Conservation (phyloP, 1,140 invertebrate genomes). For the Ooceraea biroi region DNA sequence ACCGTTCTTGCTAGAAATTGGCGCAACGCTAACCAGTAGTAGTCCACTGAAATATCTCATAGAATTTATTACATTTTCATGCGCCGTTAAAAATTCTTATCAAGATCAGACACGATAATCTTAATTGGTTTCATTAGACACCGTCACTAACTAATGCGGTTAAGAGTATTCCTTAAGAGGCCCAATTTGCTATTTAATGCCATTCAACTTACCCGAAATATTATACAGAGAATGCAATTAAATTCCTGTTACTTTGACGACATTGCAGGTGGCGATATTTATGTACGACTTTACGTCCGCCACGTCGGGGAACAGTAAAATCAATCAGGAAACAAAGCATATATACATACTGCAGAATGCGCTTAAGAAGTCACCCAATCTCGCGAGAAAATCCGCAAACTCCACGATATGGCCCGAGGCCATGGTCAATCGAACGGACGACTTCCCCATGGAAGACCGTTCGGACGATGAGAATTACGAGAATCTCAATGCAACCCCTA, state of each 20-base stretch:
- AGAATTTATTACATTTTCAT: background rate
- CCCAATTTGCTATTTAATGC: background rate
- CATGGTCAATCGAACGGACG: slow-evolving; percentile 56
- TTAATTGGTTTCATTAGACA: no score
- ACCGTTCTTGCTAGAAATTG: background rate
- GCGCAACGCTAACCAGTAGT: background rate
- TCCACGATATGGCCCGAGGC: background rate
- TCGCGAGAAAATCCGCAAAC: slow-evolving; percentile 52
- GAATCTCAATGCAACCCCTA: background rate
- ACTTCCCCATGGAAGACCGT: slow-evolving; percentile 66
- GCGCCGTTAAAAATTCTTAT: background rate
- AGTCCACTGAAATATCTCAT: background rate
- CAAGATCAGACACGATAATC: background rate
- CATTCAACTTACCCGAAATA: background rate
- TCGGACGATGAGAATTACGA: slow-evolving; percentile 63
- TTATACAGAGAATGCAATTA: background rate
- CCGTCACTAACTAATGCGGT: background rate
- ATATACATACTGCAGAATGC: slow-evolving; percentile 82
- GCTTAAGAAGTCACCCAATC: slow-evolving; percentile 68
- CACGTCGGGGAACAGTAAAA: slow-evolving; percentile 79
- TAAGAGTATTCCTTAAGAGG: no score
- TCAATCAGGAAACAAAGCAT: slow-evolving; percentile 82
- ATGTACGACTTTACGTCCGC: slow-evolving; percentile 84
- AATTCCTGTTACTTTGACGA: background rate
- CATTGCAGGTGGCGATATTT: slow-evolving; percentile 82